Evolutionary conservation across 2,113 vertebrate species (phyloP), one percentile per base, ranked within the genome.

Genomic region (Orthonyx spaldingii): DNA sequence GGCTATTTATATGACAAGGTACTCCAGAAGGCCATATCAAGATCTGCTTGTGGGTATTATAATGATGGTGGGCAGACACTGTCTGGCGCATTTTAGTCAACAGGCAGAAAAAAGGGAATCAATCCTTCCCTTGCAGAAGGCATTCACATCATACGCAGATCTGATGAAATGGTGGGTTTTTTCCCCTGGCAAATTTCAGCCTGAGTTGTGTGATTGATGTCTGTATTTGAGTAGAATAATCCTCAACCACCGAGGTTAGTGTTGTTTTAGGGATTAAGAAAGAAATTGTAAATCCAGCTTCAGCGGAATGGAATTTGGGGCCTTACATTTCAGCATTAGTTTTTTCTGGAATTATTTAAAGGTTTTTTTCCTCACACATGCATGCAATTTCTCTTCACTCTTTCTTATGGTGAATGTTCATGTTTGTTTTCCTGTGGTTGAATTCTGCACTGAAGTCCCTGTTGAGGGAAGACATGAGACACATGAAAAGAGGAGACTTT

Each of bases 231-330:
- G 57, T 30, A 70, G 41, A 74, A 61, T 35, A 12, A 61, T 41
- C 11, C 52, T 59, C n/a, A 87, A 0, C 13, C 60, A 37, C 21
- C 0, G 1, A 56, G 19, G 10, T 69, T 60, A 39, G 14, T 20
- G 60, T 13, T 87, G 21, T 60, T 15, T 52, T 39, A 55, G 16
- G 24, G 14, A 87, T 64, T 86, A 87, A 69, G 50, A 17, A 15
- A 57, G 42, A 91, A 78, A 46, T 41, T 49, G 15, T 16, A 65
- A 37, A 33, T 57, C 46, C 27, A 44, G 9, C 16, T 75, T 70
- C 47, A 87, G 16, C 26, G 1, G 23, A 74, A 46, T 33, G 42
- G 35, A 90, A 69, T 68, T 10, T 76, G 16, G 2, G 23, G 4
- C 9, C 70, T 14, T 68, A 21, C 8, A 32, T 60, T 86, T 72